Base-by-base conservation (phyloP, 2,797 vertebrate species). In the Cephalopachus bancanus region DNA sequence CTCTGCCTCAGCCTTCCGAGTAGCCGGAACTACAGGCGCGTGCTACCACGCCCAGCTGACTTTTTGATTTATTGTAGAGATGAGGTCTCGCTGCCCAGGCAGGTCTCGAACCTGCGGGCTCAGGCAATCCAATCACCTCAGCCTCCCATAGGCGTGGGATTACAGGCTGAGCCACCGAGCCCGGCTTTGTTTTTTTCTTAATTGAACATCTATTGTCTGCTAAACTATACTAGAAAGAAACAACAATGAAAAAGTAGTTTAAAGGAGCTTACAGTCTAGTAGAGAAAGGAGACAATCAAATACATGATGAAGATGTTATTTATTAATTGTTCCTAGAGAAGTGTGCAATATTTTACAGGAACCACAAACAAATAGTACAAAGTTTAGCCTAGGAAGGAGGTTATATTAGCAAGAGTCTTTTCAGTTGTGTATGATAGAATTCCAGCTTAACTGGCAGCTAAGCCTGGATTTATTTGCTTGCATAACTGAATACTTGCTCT, bases 271-370 rank as follows among this genome's bases (percentile, higher is more conserved):
- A 1, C 75, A 53, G 12, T 65, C 7, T 75, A 72, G n/a, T 51
- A 86, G 79, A 57, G 3, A 95, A 80, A 83, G 78, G 20, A 91
- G 33, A 65, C 7, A 81, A 62, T 26, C 16, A 91, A 91, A 85
- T 26, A 93, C 44, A 60, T 84, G 89, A 87, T 79, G 87, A 80
- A 96, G 57, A 62, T 78, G 4, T 15, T 92, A 86, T 49, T 53
- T 84, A 79, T 57, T 76, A 75, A 53, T 79, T 78, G 16, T 16
- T 95, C 10, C 16, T 91, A 30, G 16, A 90, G 20, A 8, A 75
- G 3, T 55, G 0, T 85, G 22, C 10, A 33, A 51, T 12, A 26
- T 93, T 87, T 83, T 26, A 65, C 59, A 44, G 83, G 49, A 93
- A 94, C 8, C 11, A 62, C 16, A 10, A 71, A 62, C 20, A 87